Evolutionary conservation across 2,113 vertebrate species (phyloP), one percentile per base, ranked within the genome.

Genomic region (Seriola aureovittata): DNA sequence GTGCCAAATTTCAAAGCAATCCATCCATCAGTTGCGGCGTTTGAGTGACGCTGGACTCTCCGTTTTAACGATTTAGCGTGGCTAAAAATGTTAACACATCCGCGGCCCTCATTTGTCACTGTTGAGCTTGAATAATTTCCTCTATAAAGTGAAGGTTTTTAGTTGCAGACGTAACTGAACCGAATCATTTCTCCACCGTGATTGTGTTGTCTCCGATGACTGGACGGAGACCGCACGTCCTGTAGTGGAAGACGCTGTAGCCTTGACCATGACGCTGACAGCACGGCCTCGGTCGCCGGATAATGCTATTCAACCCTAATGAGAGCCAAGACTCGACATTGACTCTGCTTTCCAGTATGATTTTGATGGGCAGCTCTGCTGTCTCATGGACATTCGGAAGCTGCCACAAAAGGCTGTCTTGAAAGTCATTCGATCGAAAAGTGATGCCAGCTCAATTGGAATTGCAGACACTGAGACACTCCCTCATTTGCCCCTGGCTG

Each of bases 381-480:
- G 46, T 69, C 76, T 88, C 69, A 68, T 74, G 54, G 68, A 82
- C 60, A 85, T 66, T 80, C 32, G 4, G 58, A 68, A 65, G 70
- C 59, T 63, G 72, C 52, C 71, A 55, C 73, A 70, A 77, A 71
- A 58, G 74, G 65, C 71, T 60, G 40, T 60, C 69, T 71, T 46
- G 42, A 72, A 77, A 77, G 68, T 74, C 62, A 34, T 57, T 80
- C 50, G 42, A 82, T 85, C 14, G 52, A 25, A 84, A 88, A 87
- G 69, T 46, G 52, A 83, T 68, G 66, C 48, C 79, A 54, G 72
- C 78, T 78, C 68, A 65, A 57, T 75, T 80, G 79, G 76, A 69
- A 59, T 58, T 66, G 66, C 60, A 71, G 66, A 59, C 23, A 48
- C 21, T 54, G 63, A 79, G 71, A 88, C 77, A 65, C 52, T 71